Evolutionary conservation across 2,113 vertebrate species (phyloP), one percentile per base, ranked within the genome.

Genomic region (Synchiropus splendidus): DNA sequence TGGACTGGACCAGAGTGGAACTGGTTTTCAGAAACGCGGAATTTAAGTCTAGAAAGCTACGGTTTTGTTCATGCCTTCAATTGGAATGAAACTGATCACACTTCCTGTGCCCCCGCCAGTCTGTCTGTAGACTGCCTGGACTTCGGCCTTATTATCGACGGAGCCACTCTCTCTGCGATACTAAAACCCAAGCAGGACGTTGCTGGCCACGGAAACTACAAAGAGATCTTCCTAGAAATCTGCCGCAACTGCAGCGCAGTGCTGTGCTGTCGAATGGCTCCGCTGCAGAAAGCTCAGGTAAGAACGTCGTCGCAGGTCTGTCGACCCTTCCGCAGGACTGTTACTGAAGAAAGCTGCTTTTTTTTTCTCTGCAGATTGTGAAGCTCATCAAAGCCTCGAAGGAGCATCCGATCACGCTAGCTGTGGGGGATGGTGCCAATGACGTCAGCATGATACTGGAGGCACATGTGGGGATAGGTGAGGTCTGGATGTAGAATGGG

Each of bases 361-460:
- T 31, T 39, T 31, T 41, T 2, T 53, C 45, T 53, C 50, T 56
- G 18, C 72, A 99, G 95, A 97, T 98, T 61, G 95, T 98, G 45
- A 98, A 98, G 64, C 60, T 99, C 45, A 98, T 99, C 62, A 99
- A 99, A 57, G 79, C 88, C 31, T 98, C 93, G 6, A 94, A 92
- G 60, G 95, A 98, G 67, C 92, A 86, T 47, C 95, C 95, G 27
- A 98, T 99, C 53, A 99, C 95, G 0, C 78, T 98, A 16, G 94
- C 94, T 13, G 80, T 98, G 6, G 94, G 94, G 1, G 92, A 98
- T 12, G 94, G 94, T 6, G 94, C 94, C 10, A 98, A 98, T 5
- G 94, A 98, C 18, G 94, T 98, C 83, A 98, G 94, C 77, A 98
- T 98, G 94, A 98, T 99, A 72, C 78, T 97, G 51, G 95, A 99